phyloP scores from a whole-genome alignment of 2,797 vertebrate species.

The Passerculus sandwichensis region DNA sequence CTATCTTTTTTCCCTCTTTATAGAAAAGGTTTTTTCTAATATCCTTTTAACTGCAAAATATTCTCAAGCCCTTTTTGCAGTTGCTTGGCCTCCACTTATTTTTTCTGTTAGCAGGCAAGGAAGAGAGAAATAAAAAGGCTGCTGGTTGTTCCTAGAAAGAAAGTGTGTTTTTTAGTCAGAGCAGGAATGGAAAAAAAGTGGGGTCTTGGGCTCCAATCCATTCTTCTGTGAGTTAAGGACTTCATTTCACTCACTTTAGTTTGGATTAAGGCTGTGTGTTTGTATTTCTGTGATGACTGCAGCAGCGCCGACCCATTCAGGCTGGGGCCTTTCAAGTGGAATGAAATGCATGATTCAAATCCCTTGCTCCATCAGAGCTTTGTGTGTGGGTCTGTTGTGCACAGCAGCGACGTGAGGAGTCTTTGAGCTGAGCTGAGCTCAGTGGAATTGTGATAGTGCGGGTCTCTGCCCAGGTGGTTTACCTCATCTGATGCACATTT shows the following conservation, averaged over 20 bases:
- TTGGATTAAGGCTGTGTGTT: background rate
- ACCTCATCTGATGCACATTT: background rate
- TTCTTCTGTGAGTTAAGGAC: constrained; percentile 11
- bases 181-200: background rate
- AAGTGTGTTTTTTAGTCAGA: constrained; percentile 24
- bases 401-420: accelerated
- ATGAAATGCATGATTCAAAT: constrained; percentile 19
- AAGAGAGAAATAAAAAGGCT: constrained; percentile 9
- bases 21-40: constrained; percentile 20
- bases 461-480: background rate
- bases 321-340: background rate
- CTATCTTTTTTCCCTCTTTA: background rate
- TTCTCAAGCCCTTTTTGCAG: constrained; percentile 30
- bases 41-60: constrained; percentile 21
- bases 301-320: background rate
- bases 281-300: constrained; percentile 12
- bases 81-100: constrained; percentile 41
- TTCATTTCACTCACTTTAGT: background rate
- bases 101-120: constrained; percentile 21
- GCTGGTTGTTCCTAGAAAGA: background rate
- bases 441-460: background rate
- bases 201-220: constrained; percentile 31
- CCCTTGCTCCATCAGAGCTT: background rate
- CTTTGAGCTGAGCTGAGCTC: background rate
- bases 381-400: background rate